Conservation (phyloP, 2,797 vertebrate genomes). For the Myotis myotis region DNA sequence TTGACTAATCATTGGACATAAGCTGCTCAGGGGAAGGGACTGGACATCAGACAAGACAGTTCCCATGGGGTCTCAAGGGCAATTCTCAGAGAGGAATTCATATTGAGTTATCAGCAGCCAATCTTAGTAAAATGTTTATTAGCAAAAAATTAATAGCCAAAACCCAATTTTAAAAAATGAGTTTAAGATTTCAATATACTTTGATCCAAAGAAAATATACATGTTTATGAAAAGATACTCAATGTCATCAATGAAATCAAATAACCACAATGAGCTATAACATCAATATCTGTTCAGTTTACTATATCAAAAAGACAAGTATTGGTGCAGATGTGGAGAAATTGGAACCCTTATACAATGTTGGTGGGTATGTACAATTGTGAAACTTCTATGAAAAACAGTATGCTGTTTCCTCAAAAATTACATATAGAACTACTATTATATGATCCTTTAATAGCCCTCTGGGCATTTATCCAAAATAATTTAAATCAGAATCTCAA, state of each 20-base stretch:
- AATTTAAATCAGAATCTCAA: background rate
- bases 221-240: background rate
- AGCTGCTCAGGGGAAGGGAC: background rate
- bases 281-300: background rate
- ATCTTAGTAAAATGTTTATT: background rate
- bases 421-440: background rate
- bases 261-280: background rate
- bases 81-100: background rate
- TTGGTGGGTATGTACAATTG: background rate
- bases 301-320: background rate
- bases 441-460: background rate
- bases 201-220: background rate
- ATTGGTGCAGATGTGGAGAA: background rate
- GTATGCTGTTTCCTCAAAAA: background rate
- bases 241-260: background rate
- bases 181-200: background rate
- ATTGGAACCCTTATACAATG: background rate
- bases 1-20: background rate
- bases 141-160: background rate
- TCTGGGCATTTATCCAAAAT: background rate
- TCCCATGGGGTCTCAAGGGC: background rate
- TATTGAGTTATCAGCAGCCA: background rate
- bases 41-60: background rate
- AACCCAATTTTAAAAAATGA: background rate
- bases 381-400: background rate